Evolutionary conservation across 2,797 vertebrate genomes (phyloP), one percentile per base, ranked within the genome.

Genomic region (Choloepus didactylus): DNA sequence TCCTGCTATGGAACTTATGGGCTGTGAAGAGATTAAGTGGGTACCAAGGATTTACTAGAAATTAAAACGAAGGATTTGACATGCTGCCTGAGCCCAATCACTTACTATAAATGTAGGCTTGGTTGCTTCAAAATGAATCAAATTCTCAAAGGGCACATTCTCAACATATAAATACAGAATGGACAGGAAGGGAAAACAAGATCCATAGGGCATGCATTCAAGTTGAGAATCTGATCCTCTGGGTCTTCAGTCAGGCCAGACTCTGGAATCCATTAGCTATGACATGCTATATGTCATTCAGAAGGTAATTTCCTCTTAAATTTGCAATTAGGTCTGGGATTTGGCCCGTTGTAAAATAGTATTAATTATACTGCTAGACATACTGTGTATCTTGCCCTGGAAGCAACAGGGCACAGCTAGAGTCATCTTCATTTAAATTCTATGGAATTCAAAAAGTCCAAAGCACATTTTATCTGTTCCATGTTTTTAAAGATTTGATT

Each of bases 281-380:
- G 89, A 83, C 49, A 11, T 18, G 85, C 77, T 12, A 27, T 75
- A 4, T 79, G 73, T 95, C 94, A 93, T 60, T 75, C 14, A 25
- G 77, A 88, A 92, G 85, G 64, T 62, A 80, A 56, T 81, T 91
- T 86, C 87, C 87, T 82, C 44, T 89, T 56, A 85, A 85, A 86
- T 95, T 49, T 80, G 73, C 93, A 96, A 59, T 96, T 92, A 95
- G 89, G 54, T 70, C 59, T 79, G 93, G 64, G 94, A 64, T 93
- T 41, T 49, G 84, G 70, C 82, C 93, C 59, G 67, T 64, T 89
- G 95, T 90, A 95, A 89, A 41, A 41, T 73, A 82, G 11, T 31
- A 86, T 96, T 92, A 76, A 8, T 90, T 93, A 77, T 16, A n/a
- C 41, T 3, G 27, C 35, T 4, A 41, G 16, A 81, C 66, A n/a